Evolutionary conservation across 2,888 invertebrate genomes (phyloP), one percentile per base, ranked within the genome.

Genomic region (Spodoptera picta): DNA sequence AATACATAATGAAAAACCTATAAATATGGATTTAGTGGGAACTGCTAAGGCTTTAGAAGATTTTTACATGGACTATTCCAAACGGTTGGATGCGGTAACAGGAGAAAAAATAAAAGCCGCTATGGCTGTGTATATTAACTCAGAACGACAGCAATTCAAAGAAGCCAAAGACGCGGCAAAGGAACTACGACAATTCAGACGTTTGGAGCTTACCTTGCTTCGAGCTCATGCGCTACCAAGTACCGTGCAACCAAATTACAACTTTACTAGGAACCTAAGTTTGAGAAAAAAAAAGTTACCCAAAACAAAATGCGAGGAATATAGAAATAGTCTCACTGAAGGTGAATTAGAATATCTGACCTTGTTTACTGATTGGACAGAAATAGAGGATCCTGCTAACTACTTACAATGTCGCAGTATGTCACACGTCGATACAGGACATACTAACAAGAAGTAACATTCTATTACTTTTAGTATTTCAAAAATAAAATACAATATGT

Each of bases 31-130:
- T 52, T 92, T 95, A 59, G 85, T 91, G 55, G 87, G 93, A 7
- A 95, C 96, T 91, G 96, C 96, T 86, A 95, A 92, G 77, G 91
- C 92, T 56, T 92, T 97, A 64, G 96, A 97, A 86, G 83, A 87
- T 2, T 90, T 92, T 81, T 96, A 96, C 79, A 90, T 94, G 92
- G 83, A 87, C 73, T 94, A 89, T 81, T 86, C 94, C 49, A 86
- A 95, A 58, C 85, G 91, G 61, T 85, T 97, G 68, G 97, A 97
- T 75, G 89, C 88, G 59, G 80, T 96, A 68, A 95, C 96, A 1
- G 91, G 91, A 65, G 91, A 94, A 6, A 89, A 95, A 65, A 95
- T 96, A 1, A 90, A 91, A 52, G 76, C 77, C 60, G 95, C 95
- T 49, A 93, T 96, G 79, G 89, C 84, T 50, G 93, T 95, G 62